phyloP scores from a whole-genome alignment of 2,888 invertebrate genomes.

The Hypomecis punctinalis region DNA sequence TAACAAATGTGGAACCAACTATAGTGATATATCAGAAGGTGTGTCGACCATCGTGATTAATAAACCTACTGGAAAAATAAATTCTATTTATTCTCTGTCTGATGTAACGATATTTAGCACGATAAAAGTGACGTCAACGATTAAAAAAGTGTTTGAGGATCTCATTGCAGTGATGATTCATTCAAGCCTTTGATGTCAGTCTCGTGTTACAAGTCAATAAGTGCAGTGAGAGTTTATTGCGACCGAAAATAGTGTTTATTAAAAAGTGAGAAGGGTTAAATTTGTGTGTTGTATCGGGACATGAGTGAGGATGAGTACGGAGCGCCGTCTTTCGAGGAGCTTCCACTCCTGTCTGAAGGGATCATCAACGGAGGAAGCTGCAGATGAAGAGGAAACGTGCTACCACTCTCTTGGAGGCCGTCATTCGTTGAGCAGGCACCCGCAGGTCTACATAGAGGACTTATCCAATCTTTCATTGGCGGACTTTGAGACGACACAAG shows the following conservation, averaged over 20 bases:
- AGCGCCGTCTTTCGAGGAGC: constrained; percentile 87
- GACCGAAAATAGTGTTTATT: constrained; percentile 36
- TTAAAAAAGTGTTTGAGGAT: constrained; percentile 39
- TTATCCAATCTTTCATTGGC: constrained; percentile 74
- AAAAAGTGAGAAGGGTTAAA: constrained; percentile 50
- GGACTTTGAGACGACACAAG: constrained; percentile 76
- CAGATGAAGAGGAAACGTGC: constrained; percentile 79
- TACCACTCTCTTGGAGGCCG: constrained; percentile 80
- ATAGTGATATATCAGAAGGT: constrained; percentile 60
- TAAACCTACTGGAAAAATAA: constrained; percentile 28
- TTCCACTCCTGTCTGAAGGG: constrained; percentile 89
- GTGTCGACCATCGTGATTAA: constrained; percentile 50
- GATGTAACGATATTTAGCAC: constrained; percentile 34
- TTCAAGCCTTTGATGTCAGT: constrained; percentile 22
- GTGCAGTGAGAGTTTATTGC: constrained; percentile 30
- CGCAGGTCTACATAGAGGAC: constrained; percentile 79
- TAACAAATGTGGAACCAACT: constrained; percentile 59
- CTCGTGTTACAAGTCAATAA: constrained; percentile 30
- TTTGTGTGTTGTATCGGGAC: constrained; percentile 60
- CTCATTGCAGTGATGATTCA: constrained; percentile 36
- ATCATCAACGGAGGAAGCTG: constrained; percentile 81
- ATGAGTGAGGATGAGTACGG: constrained; percentile 82
- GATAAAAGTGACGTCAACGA: constrained; percentile 43
- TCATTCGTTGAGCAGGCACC: constrained; percentile 72
- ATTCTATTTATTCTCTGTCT: constrained; percentile 15